phyloP scores from a whole-genome alignment of 2,797 vertebrate species.

The Oryzias sinensis region DNA sequence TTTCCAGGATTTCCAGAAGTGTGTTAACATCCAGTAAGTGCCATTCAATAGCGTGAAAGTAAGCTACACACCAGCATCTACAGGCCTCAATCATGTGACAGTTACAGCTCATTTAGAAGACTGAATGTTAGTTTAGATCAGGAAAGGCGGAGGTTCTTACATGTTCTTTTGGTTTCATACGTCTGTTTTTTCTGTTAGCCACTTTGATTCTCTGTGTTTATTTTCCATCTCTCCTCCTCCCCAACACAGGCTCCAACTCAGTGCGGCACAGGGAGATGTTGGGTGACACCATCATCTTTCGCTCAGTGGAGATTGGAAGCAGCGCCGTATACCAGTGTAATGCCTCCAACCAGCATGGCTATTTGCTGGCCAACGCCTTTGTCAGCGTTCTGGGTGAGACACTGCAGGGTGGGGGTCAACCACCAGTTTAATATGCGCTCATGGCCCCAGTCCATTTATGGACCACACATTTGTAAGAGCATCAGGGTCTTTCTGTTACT shows the following conservation, averaged over 20 bases:
- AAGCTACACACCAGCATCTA: too few relatives aligned
- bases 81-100: too few relatives aligned
- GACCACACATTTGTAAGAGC: too few relatives aligned
- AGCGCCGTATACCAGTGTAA: conserved; percentile 96
- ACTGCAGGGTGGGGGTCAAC: background rate
- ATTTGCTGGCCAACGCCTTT: conserved; percentile 93
- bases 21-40: too few relatives aligned
- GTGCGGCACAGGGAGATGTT: conserved; percentile 83
- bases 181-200: background rate
- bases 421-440: background rate
- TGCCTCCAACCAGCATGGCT: conserved; percentile 93
- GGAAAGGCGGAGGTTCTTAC: too few relatives aligned
- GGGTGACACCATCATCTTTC: conserved; percentile 92
- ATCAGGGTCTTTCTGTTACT: too few relatives aligned
- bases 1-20: too few relatives aligned
- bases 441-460: too few relatives aligned
- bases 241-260: conserved; percentile 66
- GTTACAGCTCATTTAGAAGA: too few relatives aligned
- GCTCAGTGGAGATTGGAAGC: conserved; percentile 88
- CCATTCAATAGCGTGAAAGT: too few relatives aligned
- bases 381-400: conserved; percentile 90
- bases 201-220: background rate
- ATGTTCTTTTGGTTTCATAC: background rate
- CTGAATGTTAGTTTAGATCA: too few relatives aligned
- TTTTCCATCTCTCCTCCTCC: background rate